Evolutionary conservation across 1,140 invertebrate species (phyloP).

Genomic region (Drosophila micromelanica): DNA sequence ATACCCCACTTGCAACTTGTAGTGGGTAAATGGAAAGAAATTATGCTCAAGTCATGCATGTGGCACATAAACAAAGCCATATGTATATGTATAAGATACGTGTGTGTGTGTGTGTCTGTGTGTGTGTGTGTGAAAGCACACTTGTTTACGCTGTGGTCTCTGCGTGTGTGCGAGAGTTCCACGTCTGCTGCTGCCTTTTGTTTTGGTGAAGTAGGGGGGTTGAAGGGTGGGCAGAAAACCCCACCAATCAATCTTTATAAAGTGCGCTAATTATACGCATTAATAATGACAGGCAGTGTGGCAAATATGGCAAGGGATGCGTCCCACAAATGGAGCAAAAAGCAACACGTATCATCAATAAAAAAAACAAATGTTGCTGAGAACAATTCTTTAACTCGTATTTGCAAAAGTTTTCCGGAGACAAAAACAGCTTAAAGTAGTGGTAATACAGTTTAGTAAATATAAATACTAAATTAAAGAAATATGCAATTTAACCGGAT

Average conservation of each 20-base stretch:
- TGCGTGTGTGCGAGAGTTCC: constrained; percentile 19
- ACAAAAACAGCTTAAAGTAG: too few relatives aligned
- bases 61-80: constrained; percentile 71
- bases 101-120: background rate
- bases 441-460: too few relatives aligned
- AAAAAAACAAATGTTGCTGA: background rate
- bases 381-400: background rate
- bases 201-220: background rate
- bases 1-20: constrained; percentile 1
- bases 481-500: too few relatives aligned
- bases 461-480: too few relatives aligned
- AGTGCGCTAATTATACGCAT: constrained; percentile 76
- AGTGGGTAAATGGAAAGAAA: constrained; percentile 45
- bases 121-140: too few relatives aligned
- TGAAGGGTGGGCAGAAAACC: constrained; percentile 25
- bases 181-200: constrained; percentile 40
- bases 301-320: background rate
- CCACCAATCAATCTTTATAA: constrained; percentile 77
- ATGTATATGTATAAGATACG: background rate
- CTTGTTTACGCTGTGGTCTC: constrained; percentile 41
- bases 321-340: background rate
- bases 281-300: constrained; percentile 66
- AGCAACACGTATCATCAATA: constrained; percentile 48
- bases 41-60: constrained; percentile 73
- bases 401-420: background rate